Percentiles rank a stretch among this genome's conserved stretches.
Evolutionary conservation across 2,888 invertebrate species (phyloP).

Genomic region (Epistrophe grossulariae): DNA sequence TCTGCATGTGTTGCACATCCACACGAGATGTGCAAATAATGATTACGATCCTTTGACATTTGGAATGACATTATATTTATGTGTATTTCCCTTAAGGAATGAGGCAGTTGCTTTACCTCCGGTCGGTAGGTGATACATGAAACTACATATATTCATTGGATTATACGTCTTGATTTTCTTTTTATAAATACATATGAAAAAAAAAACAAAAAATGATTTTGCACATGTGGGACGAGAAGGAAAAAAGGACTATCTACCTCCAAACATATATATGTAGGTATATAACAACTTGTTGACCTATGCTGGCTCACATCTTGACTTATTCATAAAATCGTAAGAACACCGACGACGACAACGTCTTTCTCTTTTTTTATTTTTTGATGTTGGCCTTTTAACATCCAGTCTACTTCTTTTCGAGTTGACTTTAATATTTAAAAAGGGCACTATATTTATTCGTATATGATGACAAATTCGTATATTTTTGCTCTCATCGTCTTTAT

Average conservation of each 20-base stretch:
- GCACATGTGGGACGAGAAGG: neutral
- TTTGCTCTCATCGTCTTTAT: too few species aligned
- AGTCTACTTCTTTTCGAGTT: neutral
- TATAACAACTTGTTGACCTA: conserved; percentile 26
- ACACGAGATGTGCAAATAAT: conserved; percentile 31
- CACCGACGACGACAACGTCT: neutral
- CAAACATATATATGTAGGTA: too few species aligned
- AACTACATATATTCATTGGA: conserved; percentile 12
- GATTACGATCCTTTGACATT: conserved; percentile 16
- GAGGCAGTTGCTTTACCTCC: neutral
- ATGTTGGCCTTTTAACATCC: neutral
- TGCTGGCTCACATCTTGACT: conserved; percentile 21
- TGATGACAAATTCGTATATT: too few species aligned
- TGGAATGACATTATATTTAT: neutral
- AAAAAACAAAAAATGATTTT: neutral
- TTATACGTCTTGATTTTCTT: conserved; percentile 17
- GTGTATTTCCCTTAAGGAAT: conserved; percentile 1
- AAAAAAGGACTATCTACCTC: neutral
- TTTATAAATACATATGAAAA: neutral
- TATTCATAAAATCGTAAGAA: conserved; percentile 17
- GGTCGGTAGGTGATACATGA: neutral
- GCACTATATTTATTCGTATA: too few species aligned
- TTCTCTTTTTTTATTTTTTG: neutral
- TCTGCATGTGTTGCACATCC: conserved; percentile 22
- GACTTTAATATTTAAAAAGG: conserved; percentile 7